These are phyloP conservation scores for Sylvia borin DNA, from an alignment of 2,797 vertebrate species.

Conservation along the genomic window DNA sequence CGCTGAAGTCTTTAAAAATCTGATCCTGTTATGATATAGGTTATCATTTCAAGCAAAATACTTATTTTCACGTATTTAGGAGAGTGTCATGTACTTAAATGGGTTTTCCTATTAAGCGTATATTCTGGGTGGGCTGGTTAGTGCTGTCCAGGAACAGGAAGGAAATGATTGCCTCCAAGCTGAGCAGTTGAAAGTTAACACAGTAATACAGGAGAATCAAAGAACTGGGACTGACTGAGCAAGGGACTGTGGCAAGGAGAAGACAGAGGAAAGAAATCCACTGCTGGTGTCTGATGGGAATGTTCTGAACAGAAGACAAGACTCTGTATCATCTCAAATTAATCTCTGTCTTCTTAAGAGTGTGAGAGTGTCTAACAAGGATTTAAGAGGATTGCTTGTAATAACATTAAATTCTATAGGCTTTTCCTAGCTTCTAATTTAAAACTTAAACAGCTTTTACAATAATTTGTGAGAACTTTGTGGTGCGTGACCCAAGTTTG, in stretches of 20 bases:
- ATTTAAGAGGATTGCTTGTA: not conserved
- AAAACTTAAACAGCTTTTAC: not conserved
- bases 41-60: not conserved
- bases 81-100: not conserved
- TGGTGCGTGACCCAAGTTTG: not conserved
- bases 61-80: not conserved
- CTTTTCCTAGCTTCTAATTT: not conserved
- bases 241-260: not conserved
- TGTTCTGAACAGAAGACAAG: not conserved
- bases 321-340: not conserved
- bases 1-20: not conserved
- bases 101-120: not conserved
- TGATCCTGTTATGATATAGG: not conserved
- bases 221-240: not conserved
- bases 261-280: not conserved
- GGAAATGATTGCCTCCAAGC: not conserved
- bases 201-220: rapidly evolving
- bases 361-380: not conserved
- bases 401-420: not conserved
- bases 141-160: not conserved
- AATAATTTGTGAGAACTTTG: not conserved
- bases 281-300: not conserved
- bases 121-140: not conserved
- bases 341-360: not conserved
- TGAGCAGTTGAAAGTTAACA: not conserved